phyloP scores from a whole-genome alignment of 2,113 vertebrate species.

The Pantherophis guttatus region DNA sequence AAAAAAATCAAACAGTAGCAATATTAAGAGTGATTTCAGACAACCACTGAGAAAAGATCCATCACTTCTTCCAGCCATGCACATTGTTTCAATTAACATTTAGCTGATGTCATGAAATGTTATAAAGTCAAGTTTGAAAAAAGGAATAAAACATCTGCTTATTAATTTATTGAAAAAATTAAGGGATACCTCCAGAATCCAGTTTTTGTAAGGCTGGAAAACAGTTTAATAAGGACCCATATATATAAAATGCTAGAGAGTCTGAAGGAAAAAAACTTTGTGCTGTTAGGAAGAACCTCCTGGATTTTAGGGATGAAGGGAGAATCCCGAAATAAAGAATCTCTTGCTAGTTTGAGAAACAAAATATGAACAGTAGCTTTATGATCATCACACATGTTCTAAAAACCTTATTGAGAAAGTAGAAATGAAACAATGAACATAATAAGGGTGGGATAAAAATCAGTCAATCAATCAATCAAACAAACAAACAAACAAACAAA shows the following conservation, averaged over 20 bases:
- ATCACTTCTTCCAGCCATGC: neutral
- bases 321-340: neutral
- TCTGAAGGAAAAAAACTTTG: neutral
- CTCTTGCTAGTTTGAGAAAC: neutral
- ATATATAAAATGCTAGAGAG: conserved; percentile 10
- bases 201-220: neutral
- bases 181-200: neutral
- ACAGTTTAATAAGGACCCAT: conserved; percentile 9
- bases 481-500: neutral
- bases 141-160: neutral
- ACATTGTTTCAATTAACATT: conserved; percentile 24
- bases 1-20: conserved; percentile 6
- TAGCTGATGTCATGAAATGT: conserved; percentile 4
- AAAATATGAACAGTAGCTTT: neutral
- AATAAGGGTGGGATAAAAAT: neutral
- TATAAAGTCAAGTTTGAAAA: conserved; percentile 16
- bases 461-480: neutral
- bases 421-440: neutral
- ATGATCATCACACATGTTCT: neutral
- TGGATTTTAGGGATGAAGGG: neutral
- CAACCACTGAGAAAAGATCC: conserved; percentile 20
- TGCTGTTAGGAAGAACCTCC: neutral
- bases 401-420: neutral
- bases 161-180: conserved; percentile 1
- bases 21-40: neutral